A percentile compares a stretch with the other conserved stretches of the same genome.
phyloP scores from a whole-genome alignment of 2,888 invertebrate species.

The Caenorhabditis sulstoni region DNA sequence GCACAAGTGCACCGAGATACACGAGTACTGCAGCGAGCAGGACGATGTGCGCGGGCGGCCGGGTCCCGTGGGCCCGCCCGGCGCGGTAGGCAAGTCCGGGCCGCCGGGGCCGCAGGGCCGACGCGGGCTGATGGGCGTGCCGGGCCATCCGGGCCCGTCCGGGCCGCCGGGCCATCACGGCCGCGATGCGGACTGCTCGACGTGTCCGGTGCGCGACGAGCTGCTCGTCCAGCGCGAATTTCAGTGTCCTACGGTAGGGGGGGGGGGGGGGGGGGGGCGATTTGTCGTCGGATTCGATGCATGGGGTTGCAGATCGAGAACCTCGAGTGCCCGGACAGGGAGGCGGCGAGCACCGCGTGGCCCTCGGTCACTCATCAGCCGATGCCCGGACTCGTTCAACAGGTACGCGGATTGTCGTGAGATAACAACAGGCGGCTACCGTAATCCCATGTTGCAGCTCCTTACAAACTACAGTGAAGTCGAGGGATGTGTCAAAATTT shows the following conservation, averaged over 20 bases:
- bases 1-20: conserved; percentile 77
- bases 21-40: conserved; percentile 78
- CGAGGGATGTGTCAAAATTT: conserved; percentile 77
- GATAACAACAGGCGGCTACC: neutral
- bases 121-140: conserved; percentile 69
- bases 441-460: conserved; percentile 61
- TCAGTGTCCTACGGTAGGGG: conserved; percentile 67
- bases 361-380: conserved; percentile 59
- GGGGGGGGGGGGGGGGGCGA: too few relatives aligned
- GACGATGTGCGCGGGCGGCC: conserved; percentile 61
- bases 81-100: conserved; percentile 66
- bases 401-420: too few relatives aligned
- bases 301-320: conserved; percentile 62
- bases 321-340: conserved; percentile 65
- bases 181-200: conserved; percentile 73
- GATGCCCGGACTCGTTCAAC: conserved; percentile 74
- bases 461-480: conserved; percentile 76
- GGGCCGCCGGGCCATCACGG: conserved; percentile 77
- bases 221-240: conserved; percentile 63
- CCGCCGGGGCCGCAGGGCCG: conserved; percentile 69
- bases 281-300: neutral
- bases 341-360: conserved; percentile 54
- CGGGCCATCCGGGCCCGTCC: conserved; percentile 69
- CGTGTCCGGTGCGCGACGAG: conserved; percentile 74
- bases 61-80: conserved; percentile 66